Evolutionary conservation across 2,888 invertebrate genomes (phyloP).

Genomic region (Drosophila greeni): DNA sequence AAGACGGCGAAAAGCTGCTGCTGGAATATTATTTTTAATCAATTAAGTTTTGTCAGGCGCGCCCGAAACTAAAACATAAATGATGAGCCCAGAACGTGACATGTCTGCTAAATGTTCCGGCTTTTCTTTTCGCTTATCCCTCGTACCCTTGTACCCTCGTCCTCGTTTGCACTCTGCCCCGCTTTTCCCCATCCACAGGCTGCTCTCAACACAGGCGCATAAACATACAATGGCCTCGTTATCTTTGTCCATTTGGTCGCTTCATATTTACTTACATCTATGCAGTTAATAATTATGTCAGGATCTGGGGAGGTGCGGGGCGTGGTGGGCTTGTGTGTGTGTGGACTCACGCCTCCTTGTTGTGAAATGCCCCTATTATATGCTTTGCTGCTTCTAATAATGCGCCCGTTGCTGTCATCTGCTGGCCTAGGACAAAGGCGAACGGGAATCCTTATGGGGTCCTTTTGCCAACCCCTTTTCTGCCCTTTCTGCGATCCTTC

Average conservation of each 20-base stretch:
- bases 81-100: conserved; percentile 68
- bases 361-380: conserved; percentile 72
- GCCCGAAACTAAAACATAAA: conserved; percentile 56
- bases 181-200: neutral
- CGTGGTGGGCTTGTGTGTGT: conserved; percentile 23
- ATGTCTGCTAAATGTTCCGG: conserved; percentile 55
- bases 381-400: conserved; percentile 71
- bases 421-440: conserved; percentile 46
- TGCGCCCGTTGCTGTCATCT: conserved; percentile 64
- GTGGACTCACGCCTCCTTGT: conserved; percentile 64
- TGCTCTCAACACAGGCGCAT: conserved; percentile 9
- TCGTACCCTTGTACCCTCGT: neutral
- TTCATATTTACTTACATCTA: conserved; percentile 63
- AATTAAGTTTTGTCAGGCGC: conserved; percentile 65
- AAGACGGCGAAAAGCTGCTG: conserved; percentile 16
- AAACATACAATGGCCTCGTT: conserved; percentile 54
- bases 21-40: conserved; percentile 69
- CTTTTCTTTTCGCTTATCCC: conserved; percentile 9
- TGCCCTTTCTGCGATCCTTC: conserved; percentile 31
- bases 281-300: conserved; percentile 72
- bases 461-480: conserved; percentile 20
- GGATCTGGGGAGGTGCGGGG: conserved; percentile 25
- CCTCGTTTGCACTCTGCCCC: neutral
- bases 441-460: conserved; percentile 27
- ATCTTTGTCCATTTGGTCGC: conserved; percentile 65